Conservation (phyloP, 1,140 invertebrate genomes). For the Asobara japonica region DNA sequence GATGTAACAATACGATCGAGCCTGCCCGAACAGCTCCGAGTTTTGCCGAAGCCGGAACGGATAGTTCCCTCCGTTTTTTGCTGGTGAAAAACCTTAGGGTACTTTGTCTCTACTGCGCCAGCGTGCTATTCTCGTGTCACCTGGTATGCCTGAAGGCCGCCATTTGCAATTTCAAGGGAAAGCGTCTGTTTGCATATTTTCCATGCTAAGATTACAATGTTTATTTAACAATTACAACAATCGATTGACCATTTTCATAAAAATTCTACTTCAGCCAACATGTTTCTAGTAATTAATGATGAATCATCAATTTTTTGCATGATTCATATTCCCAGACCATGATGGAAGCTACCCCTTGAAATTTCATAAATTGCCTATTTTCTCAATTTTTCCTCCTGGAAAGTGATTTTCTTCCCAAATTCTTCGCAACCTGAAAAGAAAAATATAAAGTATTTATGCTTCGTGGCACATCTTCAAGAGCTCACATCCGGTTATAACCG, state of each 20-base stretch:
- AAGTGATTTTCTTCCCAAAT: neutral
- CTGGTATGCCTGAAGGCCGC: constrained; percentile 52
- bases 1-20: constrained; percentile 60
- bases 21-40: constrained; percentile 35
- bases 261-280: too few species aligned
- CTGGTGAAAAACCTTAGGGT: constrained; percentile 25
- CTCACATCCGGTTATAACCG: constrained; percentile 44
- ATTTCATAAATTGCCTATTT: too few species aligned
- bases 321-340: too few species aligned
- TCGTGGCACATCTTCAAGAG: constrained; percentile 32
- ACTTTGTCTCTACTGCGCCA: constrained; percentile 27
- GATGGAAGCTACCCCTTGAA: too few species aligned
- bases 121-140: constrained; percentile 47
- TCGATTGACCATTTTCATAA: too few species aligned
- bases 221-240: too few species aligned
- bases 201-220: neutral
- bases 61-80: constrained; percentile 39
- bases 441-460: neutral
- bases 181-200: constrained; percentile 24
- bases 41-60: constrained; percentile 48
- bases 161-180: constrained; percentile 60
- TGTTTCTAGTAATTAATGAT: too few species aligned
- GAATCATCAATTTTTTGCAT: too few species aligned
- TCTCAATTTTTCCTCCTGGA: neutral
- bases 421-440: neutral